Conservation (phyloP, 2,888 invertebrate species). For the Metallyticus violacea region DNA sequence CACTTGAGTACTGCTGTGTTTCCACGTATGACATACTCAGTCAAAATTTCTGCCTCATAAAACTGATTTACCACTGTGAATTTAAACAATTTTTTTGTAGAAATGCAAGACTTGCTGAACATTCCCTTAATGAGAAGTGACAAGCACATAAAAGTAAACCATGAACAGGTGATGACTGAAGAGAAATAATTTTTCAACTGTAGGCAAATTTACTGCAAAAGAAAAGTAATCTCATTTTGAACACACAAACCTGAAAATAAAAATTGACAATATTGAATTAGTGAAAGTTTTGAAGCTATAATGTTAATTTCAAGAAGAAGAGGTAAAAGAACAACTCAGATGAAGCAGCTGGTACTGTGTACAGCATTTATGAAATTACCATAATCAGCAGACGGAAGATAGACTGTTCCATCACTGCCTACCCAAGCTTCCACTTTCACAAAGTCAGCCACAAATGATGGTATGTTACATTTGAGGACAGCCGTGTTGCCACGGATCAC, state of each 20-base stretch:
- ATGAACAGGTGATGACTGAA: neutral
- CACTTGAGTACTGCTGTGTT: constrained; percentile 71
- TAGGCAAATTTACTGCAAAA: neutral
- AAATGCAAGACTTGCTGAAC: neutral
- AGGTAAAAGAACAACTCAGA: neutral
- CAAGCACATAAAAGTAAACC: neutral
- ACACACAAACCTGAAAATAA: neutral
- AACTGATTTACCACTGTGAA: constrained; percentile 67
- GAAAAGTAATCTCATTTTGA: neutral
- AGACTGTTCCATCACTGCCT: constrained; percentile 63
- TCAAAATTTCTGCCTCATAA: constrained; percentile 69
- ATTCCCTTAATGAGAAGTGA: too few relatives aligned
- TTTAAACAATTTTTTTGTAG: neutral
- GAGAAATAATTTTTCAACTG: neutral
- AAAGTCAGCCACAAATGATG: constrained; percentile 88
- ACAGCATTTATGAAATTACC: constrained; percentile 53
- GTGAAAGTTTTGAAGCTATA: neutral
- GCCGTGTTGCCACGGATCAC: constrained; percentile 86
- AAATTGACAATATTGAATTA: neutral
- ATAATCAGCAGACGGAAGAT: constrained; percentile 66
- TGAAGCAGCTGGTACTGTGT: neutral
- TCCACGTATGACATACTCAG: constrained; percentile 70
- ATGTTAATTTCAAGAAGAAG: neutral
- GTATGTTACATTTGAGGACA: constrained; percentile 84
- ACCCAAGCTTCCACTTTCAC: constrained; percentile 83